phyloP scores from a whole-genome alignment of 2,113 vertebrate species.

The Rhinichthys klamathensis region DNA sequence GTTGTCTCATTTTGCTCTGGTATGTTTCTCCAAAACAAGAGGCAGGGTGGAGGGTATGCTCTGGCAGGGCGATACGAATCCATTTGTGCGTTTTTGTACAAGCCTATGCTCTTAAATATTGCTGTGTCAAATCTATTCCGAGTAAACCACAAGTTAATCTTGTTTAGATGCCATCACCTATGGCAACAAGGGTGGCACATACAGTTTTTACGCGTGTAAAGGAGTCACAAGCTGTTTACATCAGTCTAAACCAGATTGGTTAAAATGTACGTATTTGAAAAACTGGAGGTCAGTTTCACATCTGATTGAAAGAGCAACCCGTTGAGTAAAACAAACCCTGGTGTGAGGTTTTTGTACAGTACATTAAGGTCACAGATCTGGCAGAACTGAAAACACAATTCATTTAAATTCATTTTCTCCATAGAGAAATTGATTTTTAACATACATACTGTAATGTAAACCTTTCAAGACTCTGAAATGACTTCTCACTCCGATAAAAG shows the following conservation, averaged over 20 bases:
- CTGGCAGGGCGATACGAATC: background rate
- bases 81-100: background rate
- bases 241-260: background rate
- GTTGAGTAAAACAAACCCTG: too few species aligned
- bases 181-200: background rate
- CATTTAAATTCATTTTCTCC: background rate
- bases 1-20: background rate
- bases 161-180: background rate
- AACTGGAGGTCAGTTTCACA: too few species aligned
- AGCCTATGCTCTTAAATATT: constrained; percentile 8
- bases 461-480: background rate
- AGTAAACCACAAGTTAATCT: constrained; percentile 14
- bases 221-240: background rate
- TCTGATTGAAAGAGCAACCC: too few species aligned
- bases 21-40: constrained; percentile 12
- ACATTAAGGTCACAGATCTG: too few species aligned
- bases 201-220: background rate
- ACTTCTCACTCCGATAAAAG: background rate
- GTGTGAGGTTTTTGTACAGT: too few species aligned
- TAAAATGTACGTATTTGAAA: background rate
- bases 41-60: background rate
- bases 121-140: constrained; percentile 9
- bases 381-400: too few species aligned
- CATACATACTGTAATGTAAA: background rate
- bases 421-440: background rate